Conservation (phyloP, 23 tunicate genomes). For the Styela clava region DNA sequence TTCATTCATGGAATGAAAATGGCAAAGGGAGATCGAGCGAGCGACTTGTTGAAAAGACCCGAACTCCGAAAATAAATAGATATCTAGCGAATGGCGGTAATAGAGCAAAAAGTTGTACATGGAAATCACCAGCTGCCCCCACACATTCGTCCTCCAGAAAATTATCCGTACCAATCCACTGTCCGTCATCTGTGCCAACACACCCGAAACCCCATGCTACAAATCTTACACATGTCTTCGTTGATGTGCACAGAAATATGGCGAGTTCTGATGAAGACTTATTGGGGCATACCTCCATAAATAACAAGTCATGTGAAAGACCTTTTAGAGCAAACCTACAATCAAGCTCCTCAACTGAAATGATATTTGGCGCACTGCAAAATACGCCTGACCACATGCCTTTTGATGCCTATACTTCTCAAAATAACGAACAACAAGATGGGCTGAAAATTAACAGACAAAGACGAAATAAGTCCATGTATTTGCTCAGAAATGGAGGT, state of each 20-base stretch:
- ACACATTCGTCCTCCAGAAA: constrained; percentile 3
- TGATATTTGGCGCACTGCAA: background rate
- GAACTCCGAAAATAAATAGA: background rate
- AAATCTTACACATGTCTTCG: constrained; percentile 39
- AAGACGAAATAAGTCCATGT: background rate
- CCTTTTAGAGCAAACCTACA: background rate
- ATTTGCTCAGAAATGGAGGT: background rate
- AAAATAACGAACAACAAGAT: background rate
- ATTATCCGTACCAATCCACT: background rate
- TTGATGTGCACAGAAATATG: constrained; percentile 45
- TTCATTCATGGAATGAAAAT: constrained; percentile 1
- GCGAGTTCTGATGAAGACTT: constrained; percentile 27
- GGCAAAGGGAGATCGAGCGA: constrained; percentile 3
- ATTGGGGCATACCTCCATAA: background rate
- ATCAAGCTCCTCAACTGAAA: background rate
- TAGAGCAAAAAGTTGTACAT: background rate
- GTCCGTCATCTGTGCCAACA: background rate
- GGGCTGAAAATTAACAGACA: background rate
- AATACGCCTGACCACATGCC: background rate
- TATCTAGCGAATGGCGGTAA: background rate
- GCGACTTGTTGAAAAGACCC: background rate
- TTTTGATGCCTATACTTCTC: background rate
- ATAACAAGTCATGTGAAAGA: background rate
- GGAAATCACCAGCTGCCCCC: background rate
- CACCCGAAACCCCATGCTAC: background rate